Evolutionary conservation across 2,888 invertebrate genomes (phyloP).

Genomic region (Tanaodytes sp.): DNA sequence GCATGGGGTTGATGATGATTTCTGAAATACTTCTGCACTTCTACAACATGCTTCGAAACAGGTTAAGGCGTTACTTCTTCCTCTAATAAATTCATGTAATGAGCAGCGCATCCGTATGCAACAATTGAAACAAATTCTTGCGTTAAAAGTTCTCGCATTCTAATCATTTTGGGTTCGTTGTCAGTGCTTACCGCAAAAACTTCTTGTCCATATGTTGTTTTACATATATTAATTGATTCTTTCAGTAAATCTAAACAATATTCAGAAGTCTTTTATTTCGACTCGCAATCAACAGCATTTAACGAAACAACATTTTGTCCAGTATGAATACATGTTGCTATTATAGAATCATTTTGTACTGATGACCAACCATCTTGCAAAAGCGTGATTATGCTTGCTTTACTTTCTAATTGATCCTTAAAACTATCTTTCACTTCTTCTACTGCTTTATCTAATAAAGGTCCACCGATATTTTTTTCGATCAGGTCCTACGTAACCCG

Average conservation of each 20-base stretch:
- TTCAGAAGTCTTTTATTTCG: constrained; percentile 2
- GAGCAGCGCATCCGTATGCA: constrained; percentile 5
- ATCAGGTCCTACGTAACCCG: constrained; percentile 10
- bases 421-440: background rate
- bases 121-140: background rate
- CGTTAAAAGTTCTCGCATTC: constrained; percentile 4
- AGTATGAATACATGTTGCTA: constrained; percentile 7
- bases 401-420: background rate
- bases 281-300: constrained; percentile 1
- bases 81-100: constrained; percentile 9
- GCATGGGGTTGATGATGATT: background rate
- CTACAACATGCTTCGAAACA: background rate
- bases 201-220: constrained; percentile 7
- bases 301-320: background rate
- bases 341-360: constrained; percentile 9
- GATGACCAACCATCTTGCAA: constrained; percentile 17
- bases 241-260: constrained; percentile 3
- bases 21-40: background rate
- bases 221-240: constrained; percentile 4
- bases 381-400: background rate
- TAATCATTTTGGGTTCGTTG: constrained; percentile 18
- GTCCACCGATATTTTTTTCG: constrained; percentile 7
- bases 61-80: background rate
- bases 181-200: constrained; percentile 16
- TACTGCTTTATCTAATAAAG: constrained; percentile 16